Percentiles rank a stretch among this genome's conserved stretches.
Conservation (phyloP, 1,140 invertebrate genomes). For the Lanistes nyassanus region DNA sequence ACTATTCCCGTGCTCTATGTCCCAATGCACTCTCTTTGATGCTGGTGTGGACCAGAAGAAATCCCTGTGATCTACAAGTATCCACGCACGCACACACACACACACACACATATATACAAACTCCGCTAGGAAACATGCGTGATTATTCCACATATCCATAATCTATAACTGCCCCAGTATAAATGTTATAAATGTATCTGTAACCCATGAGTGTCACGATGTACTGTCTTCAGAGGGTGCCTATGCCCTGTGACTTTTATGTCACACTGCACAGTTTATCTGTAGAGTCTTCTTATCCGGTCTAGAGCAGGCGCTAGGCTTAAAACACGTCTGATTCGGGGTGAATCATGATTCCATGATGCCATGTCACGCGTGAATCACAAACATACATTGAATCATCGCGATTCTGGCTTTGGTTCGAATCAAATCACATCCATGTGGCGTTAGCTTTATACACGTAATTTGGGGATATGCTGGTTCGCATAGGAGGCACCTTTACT, state of each 20-base stretch:
- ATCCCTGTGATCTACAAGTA: neutral
- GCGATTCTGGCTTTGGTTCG: no score
- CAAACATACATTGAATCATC: no score
- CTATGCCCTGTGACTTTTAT: neutral
- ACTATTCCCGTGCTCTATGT: neutral
- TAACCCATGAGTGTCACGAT: no score
- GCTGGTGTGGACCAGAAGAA: neutral
- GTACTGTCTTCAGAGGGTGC: neutral
- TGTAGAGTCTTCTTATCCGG: neutral
- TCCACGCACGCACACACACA: conserved; percentile 10
- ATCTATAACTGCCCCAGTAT: neutral
- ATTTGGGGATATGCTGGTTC: no score
- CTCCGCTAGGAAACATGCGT: no score
- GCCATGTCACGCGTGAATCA: no score
- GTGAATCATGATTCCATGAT: no score
- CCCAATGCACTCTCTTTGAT: neutral
- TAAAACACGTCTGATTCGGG: no score
- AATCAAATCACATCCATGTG: no score
- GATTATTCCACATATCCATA: no score
- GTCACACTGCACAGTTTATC: neutral
- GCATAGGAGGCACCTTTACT: no score
- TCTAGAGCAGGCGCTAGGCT: neutral
- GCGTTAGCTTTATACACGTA: no score
- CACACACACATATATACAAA: conserved; percentile 9
- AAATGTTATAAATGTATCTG: neutral